These are phyloP conservation scores for Lycophotia porphyrea DNA, from an alignment of 2,888 invertebrate species.

Conservation along the genomic window DNA sequence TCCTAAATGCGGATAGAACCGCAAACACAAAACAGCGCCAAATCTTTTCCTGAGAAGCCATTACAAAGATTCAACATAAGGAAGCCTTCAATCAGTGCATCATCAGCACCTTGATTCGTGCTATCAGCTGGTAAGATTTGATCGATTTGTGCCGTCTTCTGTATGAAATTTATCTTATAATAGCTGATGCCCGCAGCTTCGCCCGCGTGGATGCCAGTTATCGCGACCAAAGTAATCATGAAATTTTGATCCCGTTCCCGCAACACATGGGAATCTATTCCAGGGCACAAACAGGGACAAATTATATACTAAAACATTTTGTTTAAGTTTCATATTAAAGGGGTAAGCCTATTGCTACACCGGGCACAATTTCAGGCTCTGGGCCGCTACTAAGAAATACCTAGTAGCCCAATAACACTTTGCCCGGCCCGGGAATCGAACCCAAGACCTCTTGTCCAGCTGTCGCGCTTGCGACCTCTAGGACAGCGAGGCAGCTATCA, in stretches of 20 bases:
- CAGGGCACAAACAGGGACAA: too few relatives aligned
- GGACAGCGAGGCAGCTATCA: background rate
- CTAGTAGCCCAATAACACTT: background rate
- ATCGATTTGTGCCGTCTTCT: slow-evolving; percentile 47
- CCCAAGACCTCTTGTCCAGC: background rate
- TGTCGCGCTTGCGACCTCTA: background rate
- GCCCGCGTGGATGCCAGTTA: too few relatives aligned
- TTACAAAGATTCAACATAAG: too few relatives aligned
- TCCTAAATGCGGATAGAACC: slow-evolving; percentile 1
- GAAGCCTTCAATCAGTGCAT: slow-evolving; percentile 50
- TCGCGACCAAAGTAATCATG: too few relatives aligned
- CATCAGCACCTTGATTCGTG: slow-evolving; percentile 61
- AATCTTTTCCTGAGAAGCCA: too few relatives aligned
- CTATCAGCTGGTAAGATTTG: slow-evolving; percentile 52
- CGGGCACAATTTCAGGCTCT: background rate
- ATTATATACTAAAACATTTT: too few relatives aligned
- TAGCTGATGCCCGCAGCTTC: too few relatives aligned
- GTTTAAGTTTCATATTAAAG: background rate
- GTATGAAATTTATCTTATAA: too few relatives aligned
- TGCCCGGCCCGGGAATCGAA: background rate
- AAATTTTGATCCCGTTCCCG: too few relatives aligned
- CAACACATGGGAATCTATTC: too few relatives aligned
- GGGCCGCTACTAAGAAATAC: background rate
- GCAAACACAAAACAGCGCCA: slow-evolving; percentile 20
- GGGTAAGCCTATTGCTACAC: background rate